Percentiles rank a stretch among this genome's conserved stretches.
phyloP scores from a whole-genome alignment of 2,888 invertebrate genomes.

The Incurvaria masculella region DNA sequence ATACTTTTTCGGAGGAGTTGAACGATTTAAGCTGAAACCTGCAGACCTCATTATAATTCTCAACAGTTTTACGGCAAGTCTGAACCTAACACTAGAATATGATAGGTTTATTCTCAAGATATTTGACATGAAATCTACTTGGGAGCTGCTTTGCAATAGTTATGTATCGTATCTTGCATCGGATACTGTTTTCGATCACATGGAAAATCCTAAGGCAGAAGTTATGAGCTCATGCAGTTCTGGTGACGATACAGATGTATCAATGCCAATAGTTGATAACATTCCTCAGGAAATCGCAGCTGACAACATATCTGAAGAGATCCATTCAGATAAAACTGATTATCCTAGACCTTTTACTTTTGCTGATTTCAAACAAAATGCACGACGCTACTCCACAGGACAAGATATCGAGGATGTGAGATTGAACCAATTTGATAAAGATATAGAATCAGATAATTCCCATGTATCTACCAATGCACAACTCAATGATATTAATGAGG shows the following conservation, averaged over 20 bases:
- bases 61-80: conserved; percentile 53
- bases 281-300: conserved; percentile 8
- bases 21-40: conserved; percentile 59
- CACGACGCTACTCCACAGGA: conserved; percentile 3
- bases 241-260: conserved; percentile 19
- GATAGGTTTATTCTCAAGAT: conserved; percentile 59
- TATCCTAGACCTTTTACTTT: conserved; percentile 52
- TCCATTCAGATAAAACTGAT: conserved; percentile 19
- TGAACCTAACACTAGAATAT: conserved; percentile 52
- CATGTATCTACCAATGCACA: too few relatives aligned
- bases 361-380: conserved; percentile 53
- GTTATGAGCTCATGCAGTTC: conserved; percentile 33
- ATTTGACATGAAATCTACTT: conserved; percentile 59
- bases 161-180: conserved; percentile 50
- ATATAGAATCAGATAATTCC: too few relatives aligned
- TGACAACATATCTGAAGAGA: conserved; percentile 14
- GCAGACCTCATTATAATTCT: conserved; percentile 62
- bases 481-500: too few relatives aligned
- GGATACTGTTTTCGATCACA: conserved; percentile 40
- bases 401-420: too few relatives aligned
- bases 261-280: not conserved
- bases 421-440: too few relatives aligned
- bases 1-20: conserved; percentile 71
- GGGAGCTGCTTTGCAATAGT: conserved; percentile 58
- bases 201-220: conserved; percentile 29